A percentile compares a stretch with the other conserved stretches of the same genome.
Evolutionary conservation across 1,140 invertebrate genomes (phyloP).

Genomic region (Nebria ingens): DNA sequence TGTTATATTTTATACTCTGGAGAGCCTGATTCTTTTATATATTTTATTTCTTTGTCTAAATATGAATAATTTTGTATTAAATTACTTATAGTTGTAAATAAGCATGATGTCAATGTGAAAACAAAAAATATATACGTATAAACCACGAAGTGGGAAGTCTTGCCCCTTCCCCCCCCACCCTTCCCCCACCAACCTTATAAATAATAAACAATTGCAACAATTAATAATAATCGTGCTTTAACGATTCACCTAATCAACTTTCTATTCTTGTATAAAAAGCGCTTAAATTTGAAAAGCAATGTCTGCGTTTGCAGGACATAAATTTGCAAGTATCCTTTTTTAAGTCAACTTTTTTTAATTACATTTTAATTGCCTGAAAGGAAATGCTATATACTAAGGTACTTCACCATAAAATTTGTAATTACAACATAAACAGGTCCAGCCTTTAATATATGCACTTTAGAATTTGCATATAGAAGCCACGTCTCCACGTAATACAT

Average conservation of each 20-base stretch:
- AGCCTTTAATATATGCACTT: constrained; percentile 3
- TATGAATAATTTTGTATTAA: too few relatives aligned
- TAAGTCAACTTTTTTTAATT: constrained; percentile 1
- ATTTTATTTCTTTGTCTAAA: too few relatives aligned
- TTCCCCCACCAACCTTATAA: too few relatives aligned
- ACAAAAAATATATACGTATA: too few relatives aligned
- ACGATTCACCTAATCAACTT: constrained; percentile 1
- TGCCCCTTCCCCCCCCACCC: too few relatives aligned
- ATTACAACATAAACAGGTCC: constrained; percentile 4
- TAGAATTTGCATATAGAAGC: neutral
- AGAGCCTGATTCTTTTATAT: too few relatives aligned
- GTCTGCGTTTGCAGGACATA: neutral
- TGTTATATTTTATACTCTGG: too few relatives aligned
- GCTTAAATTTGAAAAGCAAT: neutral
- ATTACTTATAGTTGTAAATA: too few relatives aligned
- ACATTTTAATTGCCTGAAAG: neutral
- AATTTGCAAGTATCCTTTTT: neutral
- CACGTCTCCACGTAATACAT: neutral
- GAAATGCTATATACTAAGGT: neutral
- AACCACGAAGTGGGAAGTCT: too few relatives aligned
- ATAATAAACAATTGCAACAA: too few relatives aligned
- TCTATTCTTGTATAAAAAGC: neutral
- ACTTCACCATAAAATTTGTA: constrained; percentile 5
- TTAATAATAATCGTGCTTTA: neutral
- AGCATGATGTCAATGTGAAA: too few relatives aligned